Conservation (phyloP, 2,113 vertebrate species). For the Coptodon rendalli region DNA sequence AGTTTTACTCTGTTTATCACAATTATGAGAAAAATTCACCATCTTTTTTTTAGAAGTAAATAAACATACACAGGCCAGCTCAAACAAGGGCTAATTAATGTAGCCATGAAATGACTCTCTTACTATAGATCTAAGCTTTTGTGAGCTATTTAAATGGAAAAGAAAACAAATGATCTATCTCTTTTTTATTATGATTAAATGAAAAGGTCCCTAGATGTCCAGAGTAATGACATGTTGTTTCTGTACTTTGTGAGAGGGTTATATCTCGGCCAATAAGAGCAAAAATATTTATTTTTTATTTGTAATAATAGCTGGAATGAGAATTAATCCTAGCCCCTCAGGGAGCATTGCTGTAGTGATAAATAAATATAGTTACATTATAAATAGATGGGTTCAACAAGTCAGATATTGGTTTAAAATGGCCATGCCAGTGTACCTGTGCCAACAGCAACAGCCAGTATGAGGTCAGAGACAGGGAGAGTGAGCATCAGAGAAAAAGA, state of each 20-base stretch:
- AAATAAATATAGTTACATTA: not conserved
- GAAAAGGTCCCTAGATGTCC: not conserved
- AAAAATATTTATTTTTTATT: not conserved
- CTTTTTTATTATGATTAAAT: not conserved
- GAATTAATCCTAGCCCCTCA: not conserved
- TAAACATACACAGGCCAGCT: not conserved
- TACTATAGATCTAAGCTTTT: not conserved
- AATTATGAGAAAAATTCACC: not conserved
- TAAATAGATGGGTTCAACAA: conserved; percentile 14
- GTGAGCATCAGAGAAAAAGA: not conserved
- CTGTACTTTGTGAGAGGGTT: not conserved
- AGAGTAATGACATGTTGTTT: not conserved
- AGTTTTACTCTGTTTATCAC: not conserved
- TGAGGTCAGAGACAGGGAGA: not conserved
- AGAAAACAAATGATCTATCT: not conserved
- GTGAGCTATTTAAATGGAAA: not conserved
- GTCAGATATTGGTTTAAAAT: not conserved
- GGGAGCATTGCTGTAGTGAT: not conserved
- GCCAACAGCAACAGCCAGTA: conserved; percentile 35
- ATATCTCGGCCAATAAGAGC: not conserved
- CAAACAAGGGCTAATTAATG: not conserved
- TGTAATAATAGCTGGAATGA: not conserved
- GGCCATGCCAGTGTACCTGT: not conserved
- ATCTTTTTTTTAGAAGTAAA: not conserved
- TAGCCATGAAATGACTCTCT: not conserved